phyloP scores from a whole-genome alignment of 2,797 vertebrate species.

The Smutsia temminckii region DNA sequence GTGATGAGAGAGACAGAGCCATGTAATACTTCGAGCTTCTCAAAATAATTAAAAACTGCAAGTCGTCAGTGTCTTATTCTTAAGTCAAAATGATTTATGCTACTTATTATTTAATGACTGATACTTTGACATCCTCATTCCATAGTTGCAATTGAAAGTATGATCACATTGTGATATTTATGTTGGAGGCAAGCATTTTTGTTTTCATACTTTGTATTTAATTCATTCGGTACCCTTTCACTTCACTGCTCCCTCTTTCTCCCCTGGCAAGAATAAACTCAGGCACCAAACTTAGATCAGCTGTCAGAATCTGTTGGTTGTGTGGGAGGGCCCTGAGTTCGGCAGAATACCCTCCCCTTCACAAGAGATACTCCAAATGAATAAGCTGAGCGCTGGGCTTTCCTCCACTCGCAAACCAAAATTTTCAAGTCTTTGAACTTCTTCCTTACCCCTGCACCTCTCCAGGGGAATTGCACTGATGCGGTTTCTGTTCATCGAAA shows the following conservation, averaged over 20 bases:
- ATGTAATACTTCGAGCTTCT: neutral
- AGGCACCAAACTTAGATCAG: slow-evolving; percentile 16
- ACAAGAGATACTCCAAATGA: neutral
- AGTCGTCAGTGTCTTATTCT: neutral
- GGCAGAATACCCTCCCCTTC: neutral
- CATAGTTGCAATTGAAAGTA: neutral
- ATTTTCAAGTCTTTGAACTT: slow-evolving; percentile 71
- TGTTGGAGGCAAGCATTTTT: slow-evolving; percentile 36
- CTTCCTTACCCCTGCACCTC: slow-evolving; percentile 46
- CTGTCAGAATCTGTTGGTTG: slow-evolving; percentile 56
- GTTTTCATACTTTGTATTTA: slow-evolving; percentile 58
- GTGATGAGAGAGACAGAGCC: neutral
- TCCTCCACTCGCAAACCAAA: neutral
- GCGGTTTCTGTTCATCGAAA: slow-evolving; percentile 70
- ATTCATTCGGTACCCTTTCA: slow-evolving; percentile 48
- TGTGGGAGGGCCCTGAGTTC: slow-evolving; percentile 9
- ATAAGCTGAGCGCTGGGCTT: neutral
- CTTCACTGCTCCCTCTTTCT: slow-evolving; percentile 14
- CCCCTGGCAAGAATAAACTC: slow-evolving; percentile 31
- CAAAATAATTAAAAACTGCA: slow-evolving; percentile 56
- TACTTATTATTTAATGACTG: slow-evolving; percentile 45
- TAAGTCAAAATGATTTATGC: slow-evolving; percentile 45
- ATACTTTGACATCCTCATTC: slow-evolving; percentile 30
- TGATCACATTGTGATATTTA: slow-evolving; percentile 7
- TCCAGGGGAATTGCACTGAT: slow-evolving; percentile 34